phyloP scores from a whole-genome alignment of 2,113 vertebrate genomes.

The Muscicapa adusta region DNA sequence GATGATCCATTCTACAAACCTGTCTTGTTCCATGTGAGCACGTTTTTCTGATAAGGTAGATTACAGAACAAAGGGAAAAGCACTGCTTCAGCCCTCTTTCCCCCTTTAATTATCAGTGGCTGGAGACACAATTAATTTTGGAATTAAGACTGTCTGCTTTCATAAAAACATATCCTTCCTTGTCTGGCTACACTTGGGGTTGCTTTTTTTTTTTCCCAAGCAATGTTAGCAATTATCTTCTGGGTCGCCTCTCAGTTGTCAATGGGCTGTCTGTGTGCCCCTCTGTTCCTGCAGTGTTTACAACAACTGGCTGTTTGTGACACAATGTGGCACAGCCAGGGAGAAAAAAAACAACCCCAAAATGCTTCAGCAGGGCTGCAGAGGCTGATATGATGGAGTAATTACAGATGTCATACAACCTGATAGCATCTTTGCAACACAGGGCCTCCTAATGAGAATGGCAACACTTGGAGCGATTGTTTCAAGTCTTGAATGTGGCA shows the following conservation, averaged over 20 bases:
- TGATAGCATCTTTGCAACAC: not conserved
- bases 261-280: constrained; percentile 6
- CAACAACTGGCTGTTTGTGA: constrained; percentile 43
- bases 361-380: not conserved
- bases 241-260: constrained; percentile 9
- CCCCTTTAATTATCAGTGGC: constrained; percentile 15
- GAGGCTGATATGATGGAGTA: not conserved
- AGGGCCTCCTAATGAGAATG: constrained; percentile 1
- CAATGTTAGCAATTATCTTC: constrained; percentile 31
- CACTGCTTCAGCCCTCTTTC: not conserved
- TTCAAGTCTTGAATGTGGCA: not conserved
- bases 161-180: constrained; percentile 35
- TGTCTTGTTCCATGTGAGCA: not conserved
- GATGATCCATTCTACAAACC: not conserved
- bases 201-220: not conserved
- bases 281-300: not conserved
- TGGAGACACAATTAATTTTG: constrained; percentile 45
- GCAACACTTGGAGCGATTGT: not conserved
- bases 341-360: not conserved
- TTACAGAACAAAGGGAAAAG: constrained; percentile 8
- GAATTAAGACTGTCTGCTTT: constrained; percentile 44
- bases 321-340: not conserved
- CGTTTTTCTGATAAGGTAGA: constrained; percentile 45
- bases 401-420: constrained; percentile 16
- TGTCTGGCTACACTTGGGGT: not conserved